Evolutionary conservation across 2,888 invertebrate genomes (phyloP), one percentile per base, ranked within the genome.

Genomic region (Lasioglossum leucozonium): DNA sequence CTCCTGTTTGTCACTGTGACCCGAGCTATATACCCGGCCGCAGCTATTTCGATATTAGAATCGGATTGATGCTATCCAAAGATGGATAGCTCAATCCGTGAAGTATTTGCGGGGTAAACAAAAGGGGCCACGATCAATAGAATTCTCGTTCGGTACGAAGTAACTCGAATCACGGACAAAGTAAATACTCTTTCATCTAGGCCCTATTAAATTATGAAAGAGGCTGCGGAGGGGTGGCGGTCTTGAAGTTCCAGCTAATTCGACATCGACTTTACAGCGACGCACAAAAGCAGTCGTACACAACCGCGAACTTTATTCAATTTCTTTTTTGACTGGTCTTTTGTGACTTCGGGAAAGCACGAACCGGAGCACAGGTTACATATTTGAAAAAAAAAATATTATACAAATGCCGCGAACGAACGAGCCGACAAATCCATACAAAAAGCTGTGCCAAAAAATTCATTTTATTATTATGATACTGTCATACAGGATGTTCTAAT

Each of bases 41-140:
- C 69, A 62, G 71, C 83, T 72, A 84, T 84, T 84, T 83, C 77
- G 83, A 83, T 84, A 84, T 84, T 84, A 83, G 73, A 62, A 34
- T 62, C 74, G 40, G 37, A 6, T 18, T 67, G 37, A 69, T 69
- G 69, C 11, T 40, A n/a, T 40, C 69, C 40, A n/a, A 69, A 69
- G 69, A 69, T 69, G n/a, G 69, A 2, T 40, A 40, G 11, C n/a
- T 69, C n/a, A 0, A 69, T 69, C n/a, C 40, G n/a, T n/a, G 22
- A 11, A 69, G 40, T 69, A 69, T 69, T 69, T 69, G 69, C 69
- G 40, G 37, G n/a, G 69, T 13, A 69, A 69, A 69, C 69, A 40
- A 69, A 69, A 37, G 40, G 69, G 11, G n/a, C 13, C 10, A n/a
- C 40, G 69, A 69, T 69, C 69, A 11, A 69, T 69, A 18, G 40